phyloP scores from a whole-genome alignment of 2,797 vertebrate species.

The Pelochelys cantorii region DNA sequence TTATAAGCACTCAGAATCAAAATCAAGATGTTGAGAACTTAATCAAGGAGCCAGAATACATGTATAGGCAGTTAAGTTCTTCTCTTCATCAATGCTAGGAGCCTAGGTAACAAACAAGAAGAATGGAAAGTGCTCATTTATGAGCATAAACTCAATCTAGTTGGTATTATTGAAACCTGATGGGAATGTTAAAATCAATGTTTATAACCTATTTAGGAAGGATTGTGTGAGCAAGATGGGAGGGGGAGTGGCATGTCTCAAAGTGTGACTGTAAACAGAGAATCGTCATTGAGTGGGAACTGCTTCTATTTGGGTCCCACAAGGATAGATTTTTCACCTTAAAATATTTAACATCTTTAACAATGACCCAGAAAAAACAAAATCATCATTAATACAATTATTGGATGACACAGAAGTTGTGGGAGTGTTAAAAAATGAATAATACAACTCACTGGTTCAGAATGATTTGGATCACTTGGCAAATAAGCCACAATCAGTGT shows the following conservation, averaged over 20 bases:
- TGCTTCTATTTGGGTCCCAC: not conserved
- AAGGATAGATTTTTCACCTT: not conserved
- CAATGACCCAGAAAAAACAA: not conserved
- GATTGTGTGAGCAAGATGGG: no score
- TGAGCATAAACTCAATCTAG: no score
- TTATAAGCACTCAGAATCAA: no score
- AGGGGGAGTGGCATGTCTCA: not conserved
- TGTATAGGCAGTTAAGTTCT: no score
- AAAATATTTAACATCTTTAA: not conserved
- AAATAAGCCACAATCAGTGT: not conserved
- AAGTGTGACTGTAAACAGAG: not conserved
- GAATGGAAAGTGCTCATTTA: no score
- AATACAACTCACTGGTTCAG: not conserved
- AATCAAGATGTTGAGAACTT: no score
- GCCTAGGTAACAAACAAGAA: no score
- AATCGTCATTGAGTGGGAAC: not conserved
- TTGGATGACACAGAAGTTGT: not conserved
- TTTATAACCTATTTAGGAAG: no score
- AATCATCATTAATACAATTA: not conserved
- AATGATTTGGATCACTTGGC: not conserved
- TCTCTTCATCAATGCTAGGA: no score
- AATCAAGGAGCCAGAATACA: no score
- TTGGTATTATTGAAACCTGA: no score
- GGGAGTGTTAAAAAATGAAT: not conserved
- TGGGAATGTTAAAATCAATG: no score